These are phyloP conservation scores for Caenorhabditis wallacei DNA, from an alignment of 2,888 invertebrate species.

Conservation along the genomic window DNA sequence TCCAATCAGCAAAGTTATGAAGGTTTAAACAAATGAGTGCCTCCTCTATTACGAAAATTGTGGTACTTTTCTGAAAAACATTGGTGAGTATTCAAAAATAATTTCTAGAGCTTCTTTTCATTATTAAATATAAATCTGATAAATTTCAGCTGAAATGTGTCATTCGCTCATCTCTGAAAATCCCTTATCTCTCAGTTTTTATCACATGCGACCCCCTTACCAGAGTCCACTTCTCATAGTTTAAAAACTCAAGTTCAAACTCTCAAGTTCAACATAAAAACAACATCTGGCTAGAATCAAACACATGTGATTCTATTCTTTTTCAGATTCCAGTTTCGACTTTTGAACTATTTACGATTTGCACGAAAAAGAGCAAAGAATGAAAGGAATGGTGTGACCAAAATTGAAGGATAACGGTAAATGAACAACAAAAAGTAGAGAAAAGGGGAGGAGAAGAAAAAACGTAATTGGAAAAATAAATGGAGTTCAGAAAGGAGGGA, in stretches of 20 bases:
- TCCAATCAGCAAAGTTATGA: no score
- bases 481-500: no score
- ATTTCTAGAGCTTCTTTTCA: no score
- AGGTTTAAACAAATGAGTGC: no score
- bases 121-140: no score
- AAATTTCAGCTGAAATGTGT: no score
- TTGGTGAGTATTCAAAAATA: no score
- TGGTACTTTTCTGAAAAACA: no score
- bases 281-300: conserved; percentile 2
- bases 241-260: conserved; percentile 19
- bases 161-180: no score
- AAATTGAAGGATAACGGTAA: conserved; percentile 12
- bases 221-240: background rate
- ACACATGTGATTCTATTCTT: background rate
- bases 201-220: no score
- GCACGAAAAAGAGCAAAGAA: conserved; percentile 1
- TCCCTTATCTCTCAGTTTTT: no score
- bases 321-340: background rate
- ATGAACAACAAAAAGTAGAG: conserved; percentile 2
- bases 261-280: background rate
- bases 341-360: background rate
- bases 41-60: no score
- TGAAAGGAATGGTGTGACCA: conserved; percentile 1
- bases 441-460: background rate
- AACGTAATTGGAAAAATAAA: conserved; percentile 1